Percentiles rank a stretch among this genome's conserved stretches.
These are phyloP conservation scores for Danio tinwini DNA, from an alignment of 2,797 vertebrate genomes.

Conservation along the genomic window DNA sequence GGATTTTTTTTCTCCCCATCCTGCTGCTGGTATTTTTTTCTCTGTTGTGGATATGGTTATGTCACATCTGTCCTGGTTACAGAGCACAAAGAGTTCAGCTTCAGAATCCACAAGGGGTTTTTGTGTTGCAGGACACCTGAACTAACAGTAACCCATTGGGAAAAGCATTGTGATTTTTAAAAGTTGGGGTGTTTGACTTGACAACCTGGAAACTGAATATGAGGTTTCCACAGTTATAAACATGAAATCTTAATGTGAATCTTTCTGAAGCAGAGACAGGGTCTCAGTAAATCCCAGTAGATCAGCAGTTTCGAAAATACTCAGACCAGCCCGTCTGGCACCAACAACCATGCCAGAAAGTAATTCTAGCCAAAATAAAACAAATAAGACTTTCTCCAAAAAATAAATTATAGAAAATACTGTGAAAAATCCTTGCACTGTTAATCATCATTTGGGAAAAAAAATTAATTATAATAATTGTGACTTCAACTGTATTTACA, in stretches of 20 bases:
- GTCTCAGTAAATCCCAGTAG: no score
- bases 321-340: no score
- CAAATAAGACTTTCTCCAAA: no score
- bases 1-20: slow-evolving; percentile 19
- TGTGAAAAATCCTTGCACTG: no score
- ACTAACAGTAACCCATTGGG: neutral
- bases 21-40: neutral
- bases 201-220: neutral
- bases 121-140: slow-evolving; percentile 22
- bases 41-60: slow-evolving; percentile 31
- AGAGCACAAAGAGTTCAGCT: slow-evolving; percentile 35
- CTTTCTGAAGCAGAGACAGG: neutral
- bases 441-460: no score
- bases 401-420: no score
- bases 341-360: no score
- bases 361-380: no score
- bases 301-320: no score
- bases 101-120: slow-evolving; percentile 1
- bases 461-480: no score
- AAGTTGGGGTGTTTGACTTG: neutral
- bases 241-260: neutral
- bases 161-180: slow-evolving; percentile 1
- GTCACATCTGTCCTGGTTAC: slow-evolving; percentile 32
- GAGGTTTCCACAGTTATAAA: neutral
- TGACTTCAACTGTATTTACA: no score